Percentiles rank a stretch among this genome's conserved stretches.
These are phyloP conservation scores for Leptopilina syphax DNA, from an alignment of 2,888 invertebrate genomes.

Conservation along the genomic window DNA sequence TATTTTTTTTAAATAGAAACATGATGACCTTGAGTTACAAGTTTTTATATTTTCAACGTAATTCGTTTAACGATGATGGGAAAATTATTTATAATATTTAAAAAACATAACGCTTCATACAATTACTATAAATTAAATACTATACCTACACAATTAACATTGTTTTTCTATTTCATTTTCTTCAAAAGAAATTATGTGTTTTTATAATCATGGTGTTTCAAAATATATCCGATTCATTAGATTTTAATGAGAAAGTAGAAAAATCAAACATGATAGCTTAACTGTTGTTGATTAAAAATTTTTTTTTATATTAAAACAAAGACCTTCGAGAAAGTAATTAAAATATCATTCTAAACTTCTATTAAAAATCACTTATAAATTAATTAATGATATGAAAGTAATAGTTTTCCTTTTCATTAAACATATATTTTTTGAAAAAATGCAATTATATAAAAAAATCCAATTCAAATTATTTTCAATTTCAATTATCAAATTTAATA, in stretches of 20 bases:
- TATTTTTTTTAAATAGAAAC: too few species aligned
- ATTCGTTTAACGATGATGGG: too few species aligned
- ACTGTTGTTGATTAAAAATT: too few species aligned
- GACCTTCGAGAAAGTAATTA: background rate
- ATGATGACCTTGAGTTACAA: background rate
- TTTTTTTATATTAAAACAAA: too few species aligned
- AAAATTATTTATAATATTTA: too few species aligned
- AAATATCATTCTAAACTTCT: background rate
- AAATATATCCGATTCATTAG: background rate
- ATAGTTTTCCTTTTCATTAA: background rate
- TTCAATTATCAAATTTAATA: too few species aligned
- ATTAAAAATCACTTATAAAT: constrained; percentile 11
- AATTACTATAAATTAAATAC: too few species aligned
- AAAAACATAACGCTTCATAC: too few species aligned
- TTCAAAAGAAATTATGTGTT: background rate
- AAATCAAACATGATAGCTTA: too few species aligned
- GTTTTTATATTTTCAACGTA: background rate
- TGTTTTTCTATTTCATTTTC: background rate
- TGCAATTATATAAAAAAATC: too few species aligned
- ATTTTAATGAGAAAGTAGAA: background rate
- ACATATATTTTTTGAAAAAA: too few species aligned
- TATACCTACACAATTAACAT: too few species aligned
- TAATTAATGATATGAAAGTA: background rate
- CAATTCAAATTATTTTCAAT: background rate
- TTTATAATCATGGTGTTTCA: background rate